Evolutionary conservation across 2,797 vertebrate species (phyloP).

Genomic region (Thamnophis elegans): DNA sequence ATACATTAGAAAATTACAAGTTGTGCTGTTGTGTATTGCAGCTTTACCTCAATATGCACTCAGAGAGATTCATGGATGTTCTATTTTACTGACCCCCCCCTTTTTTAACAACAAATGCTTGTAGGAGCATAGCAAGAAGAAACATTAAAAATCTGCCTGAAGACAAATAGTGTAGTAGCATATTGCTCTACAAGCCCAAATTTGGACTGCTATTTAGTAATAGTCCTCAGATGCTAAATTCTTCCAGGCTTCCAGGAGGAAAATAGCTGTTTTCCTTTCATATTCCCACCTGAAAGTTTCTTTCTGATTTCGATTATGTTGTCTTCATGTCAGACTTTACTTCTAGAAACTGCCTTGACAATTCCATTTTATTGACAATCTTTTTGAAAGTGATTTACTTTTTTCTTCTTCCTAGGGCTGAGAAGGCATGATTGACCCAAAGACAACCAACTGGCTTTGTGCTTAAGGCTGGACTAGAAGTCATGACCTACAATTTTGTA

Average conservation of each 20-base stretch:
- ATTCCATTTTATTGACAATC: background rate
- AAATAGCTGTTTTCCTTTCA: background rate
- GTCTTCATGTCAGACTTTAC: background rate
- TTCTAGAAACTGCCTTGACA: background rate
- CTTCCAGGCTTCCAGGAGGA: background rate
- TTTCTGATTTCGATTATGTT: background rate
- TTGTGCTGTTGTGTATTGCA: background rate
- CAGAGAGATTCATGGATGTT: background rate
- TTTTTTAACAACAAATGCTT: background rate
- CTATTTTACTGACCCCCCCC: background rate
- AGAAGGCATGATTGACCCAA: background rate
- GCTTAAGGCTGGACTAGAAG: background rate
- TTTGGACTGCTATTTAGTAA: background rate
- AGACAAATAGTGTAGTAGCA: background rate
- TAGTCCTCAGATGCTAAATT: background rate
- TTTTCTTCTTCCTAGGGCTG: background rate
- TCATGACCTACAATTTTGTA: background rate
- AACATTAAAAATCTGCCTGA: background rate
- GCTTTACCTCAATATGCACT: background rate
- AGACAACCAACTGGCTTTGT: background rate
- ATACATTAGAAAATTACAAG: background rate
- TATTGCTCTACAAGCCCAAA: background rate
- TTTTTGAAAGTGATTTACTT: background rate
- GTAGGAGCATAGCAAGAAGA: background rate
- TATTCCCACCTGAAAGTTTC: background rate